Evolutionary conservation across 2,113 vertebrate species (phyloP), one percentile per base, ranked within the genome.

Genomic region (Tyrannus savana): DNA sequence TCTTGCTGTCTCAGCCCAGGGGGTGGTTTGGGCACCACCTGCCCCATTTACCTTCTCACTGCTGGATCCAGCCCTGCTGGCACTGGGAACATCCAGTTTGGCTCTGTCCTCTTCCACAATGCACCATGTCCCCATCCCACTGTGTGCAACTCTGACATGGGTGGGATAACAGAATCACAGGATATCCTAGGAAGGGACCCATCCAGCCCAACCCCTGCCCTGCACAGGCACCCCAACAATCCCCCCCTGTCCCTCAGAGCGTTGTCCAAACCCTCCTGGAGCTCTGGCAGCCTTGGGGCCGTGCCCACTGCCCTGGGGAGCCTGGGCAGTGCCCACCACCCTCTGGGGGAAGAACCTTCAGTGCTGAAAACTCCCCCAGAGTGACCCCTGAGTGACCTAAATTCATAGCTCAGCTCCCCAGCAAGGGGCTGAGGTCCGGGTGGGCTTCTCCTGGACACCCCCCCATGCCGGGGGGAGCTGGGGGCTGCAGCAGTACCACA

Each of bases 111-210:
- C 10, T 62, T 37, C 74, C 13, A 0, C 0, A 3, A 6, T 50
- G 67, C 42, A 5, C 62, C 4, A 0, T 5, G 39, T 25, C 84
- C 58, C 46, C 0, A 2, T 84, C 50, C 74, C 41, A 5, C 22
- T 1, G 4, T 0, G 0, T 1, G 5, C 23, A 60, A 21, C 55
- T 50, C 39, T 18, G 67, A 47, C 31, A 16, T 0, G 15, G 41
- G 14, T 47, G 41, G n/a, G 49, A 67, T 64, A 31, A 41, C 2
- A 30, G 37, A 63, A 47, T 41, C 11, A 27, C 19, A 9, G 62
- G 25, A 35, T 47, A 23, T 47, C 41, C n/a, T 8, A 19, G 2
- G 30, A 15, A 47, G 3, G 11, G 1, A 7, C 24, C 41, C n/a
- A 3, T 28, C 59, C 5, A 11, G 5, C 5, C 8, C 39, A 28